Conservation (phyloP, 2,888 invertebrate species). For the Petrophora chlorosata region DNA sequence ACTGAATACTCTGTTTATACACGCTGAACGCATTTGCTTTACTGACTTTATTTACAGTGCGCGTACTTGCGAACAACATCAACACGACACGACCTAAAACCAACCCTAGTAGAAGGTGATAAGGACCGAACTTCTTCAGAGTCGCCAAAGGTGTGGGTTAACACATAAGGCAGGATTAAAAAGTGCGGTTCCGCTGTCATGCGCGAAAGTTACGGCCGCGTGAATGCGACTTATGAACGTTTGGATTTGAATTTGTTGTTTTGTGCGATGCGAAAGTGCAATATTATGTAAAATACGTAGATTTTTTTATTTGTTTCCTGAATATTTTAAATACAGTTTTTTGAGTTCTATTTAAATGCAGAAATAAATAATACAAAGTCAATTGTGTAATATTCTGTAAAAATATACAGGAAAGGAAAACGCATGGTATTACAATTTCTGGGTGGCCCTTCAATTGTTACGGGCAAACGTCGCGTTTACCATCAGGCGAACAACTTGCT, state of each 20-base stretch:
- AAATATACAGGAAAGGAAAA: too few relatives aligned
- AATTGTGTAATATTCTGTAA: too few relatives aligned
- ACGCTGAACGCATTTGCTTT: neutral
- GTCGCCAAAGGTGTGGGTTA: conserved; percentile 21
- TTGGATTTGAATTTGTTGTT: conserved; percentile 31
- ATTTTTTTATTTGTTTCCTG: too few relatives aligned
- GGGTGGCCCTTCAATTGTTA: too few relatives aligned
- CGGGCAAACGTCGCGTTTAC: too few relatives aligned
- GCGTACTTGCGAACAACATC: neutral
- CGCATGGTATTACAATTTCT: too few relatives aligned
- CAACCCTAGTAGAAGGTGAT: neutral
- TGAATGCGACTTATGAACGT: conserved; percentile 35
- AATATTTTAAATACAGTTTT: too few relatives aligned
- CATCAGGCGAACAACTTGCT: too few relatives aligned
- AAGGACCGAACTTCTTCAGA: conserved; percentile 10
- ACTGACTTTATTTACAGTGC: neutral
- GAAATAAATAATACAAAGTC: too few relatives aligned
- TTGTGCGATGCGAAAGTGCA: neutral
- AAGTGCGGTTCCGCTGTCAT: conserved; percentile 41
- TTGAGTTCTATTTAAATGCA: too few relatives aligned
- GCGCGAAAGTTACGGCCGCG: conserved; percentile 33
- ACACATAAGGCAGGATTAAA: conserved; percentile 40
- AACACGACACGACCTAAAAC: conserved; percentile 2
- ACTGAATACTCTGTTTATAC: too few relatives aligned
- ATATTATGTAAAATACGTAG: too few relatives aligned